phyloP scores from a whole-genome alignment of 1,140 invertebrate species.

The Cheumatopsyche charites region DNA sequence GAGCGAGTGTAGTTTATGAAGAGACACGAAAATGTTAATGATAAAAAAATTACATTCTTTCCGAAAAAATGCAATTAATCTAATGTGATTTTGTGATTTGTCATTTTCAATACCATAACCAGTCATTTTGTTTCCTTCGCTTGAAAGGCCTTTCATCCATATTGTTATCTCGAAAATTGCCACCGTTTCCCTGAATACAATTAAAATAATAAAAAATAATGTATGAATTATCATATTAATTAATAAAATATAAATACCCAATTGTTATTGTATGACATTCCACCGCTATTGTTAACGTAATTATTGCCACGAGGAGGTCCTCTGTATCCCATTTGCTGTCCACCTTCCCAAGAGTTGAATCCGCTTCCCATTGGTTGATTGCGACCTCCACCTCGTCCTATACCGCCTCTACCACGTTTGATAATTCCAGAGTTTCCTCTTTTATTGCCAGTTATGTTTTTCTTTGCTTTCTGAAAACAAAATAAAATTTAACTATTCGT shows the following conservation, averaged over 20 bases:
- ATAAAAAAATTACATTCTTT: slow-evolving; percentile 13
- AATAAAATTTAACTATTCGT: background rate
- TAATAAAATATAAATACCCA: slow-evolving; percentile 24
- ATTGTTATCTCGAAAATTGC: slow-evolving; percentile 38
- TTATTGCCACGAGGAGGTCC: slow-evolving; percentile 26
- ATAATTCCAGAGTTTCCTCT: slow-evolving; percentile 1
- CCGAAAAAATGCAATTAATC: slow-evolving; percentile 4
- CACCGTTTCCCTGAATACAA: slow-evolving; percentile 42
- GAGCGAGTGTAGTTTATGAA: background rate
- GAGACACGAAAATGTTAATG: background rate
- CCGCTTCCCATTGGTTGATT: slow-evolving; percentile 33
- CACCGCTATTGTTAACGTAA: slow-evolving; percentile 21
- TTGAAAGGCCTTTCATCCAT: slow-evolving; percentile 44
- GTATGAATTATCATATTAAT: background rate
- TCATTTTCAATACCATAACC: slow-evolving; percentile 44
- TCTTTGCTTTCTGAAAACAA: slow-evolving; percentile 25
- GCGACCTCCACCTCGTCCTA: slow-evolving; percentile 29
- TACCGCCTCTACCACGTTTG: slow-evolving; percentile 30
- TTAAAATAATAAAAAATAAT: slow-evolving; percentile 1
- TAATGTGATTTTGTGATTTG: slow-evolving; percentile 21
- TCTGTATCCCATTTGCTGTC: slow-evolving; percentile 21
- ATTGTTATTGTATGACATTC: slow-evolving; percentile 23
- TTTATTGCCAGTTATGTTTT: slow-evolving; percentile 6
- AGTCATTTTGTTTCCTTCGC: slow-evolving; percentile 48
- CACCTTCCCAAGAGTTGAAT: slow-evolving; percentile 13